Conservation (phyloP, 2,888 invertebrate genomes). For the Cantharis lateralis region DNA sequence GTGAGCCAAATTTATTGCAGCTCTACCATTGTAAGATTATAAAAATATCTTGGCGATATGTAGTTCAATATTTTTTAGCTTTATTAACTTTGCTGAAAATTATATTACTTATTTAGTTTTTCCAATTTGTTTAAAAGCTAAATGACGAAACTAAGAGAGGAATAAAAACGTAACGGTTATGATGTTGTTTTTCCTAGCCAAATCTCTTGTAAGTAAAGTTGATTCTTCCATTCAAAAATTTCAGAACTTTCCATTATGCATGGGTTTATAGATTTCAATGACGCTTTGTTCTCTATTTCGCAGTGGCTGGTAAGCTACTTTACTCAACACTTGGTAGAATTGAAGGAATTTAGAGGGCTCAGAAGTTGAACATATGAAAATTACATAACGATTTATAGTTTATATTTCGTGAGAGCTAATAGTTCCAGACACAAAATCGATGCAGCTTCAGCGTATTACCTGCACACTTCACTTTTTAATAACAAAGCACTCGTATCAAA, state of each 20-base stretch:
- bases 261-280: slow-evolving; percentile 19
- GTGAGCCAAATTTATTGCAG: slow-evolving; percentile 16
- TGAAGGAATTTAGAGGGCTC: slow-evolving; percentile 25
- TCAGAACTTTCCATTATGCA: slow-evolving; percentile 15
- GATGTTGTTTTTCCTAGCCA: neutral
- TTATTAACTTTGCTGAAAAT: neutral
- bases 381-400: neutral
- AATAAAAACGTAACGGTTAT: neutral
- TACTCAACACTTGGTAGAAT: slow-evolving; percentile 12
- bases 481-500: neutral
- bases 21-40: slow-evolving; percentile 5
- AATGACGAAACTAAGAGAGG: neutral
- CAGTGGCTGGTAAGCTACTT: slow-evolving; percentile 21
- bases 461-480: neutral
- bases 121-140: neutral
- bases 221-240: neutral
- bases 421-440: neutral
- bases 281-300: slow-evolving; percentile 21
- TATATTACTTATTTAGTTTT: neutral
- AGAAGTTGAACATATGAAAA: slow-evolving; percentile 12
- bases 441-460: neutral
- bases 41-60: neutral
- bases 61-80: neutral
- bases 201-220: neutral
- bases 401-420: neutral